Evolutionary conservation across 2,113 vertebrate genomes (phyloP).

Genomic region (Otus sunia): DNA sequence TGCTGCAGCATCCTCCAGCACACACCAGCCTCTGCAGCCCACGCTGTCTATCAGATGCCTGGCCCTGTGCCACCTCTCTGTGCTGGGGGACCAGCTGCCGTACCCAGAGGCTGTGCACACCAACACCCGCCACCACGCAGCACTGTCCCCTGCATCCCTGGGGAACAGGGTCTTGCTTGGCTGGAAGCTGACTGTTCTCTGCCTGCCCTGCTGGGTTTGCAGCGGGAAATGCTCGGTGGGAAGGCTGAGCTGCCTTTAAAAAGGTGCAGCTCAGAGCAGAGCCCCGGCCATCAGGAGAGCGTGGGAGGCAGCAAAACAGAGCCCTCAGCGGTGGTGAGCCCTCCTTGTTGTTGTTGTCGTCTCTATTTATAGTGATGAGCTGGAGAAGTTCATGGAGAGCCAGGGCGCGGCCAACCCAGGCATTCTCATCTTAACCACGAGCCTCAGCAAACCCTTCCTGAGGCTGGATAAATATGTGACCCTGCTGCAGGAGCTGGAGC

Average conservation of each 20-base stretch:
- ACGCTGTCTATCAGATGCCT: background rate
- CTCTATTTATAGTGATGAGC: constrained; percentile 83
- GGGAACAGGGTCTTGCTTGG: background rate
- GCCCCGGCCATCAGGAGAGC: background rate
- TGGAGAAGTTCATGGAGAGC: constrained; percentile 95
- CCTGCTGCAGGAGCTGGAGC: constrained; percentile 92
- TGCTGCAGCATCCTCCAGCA: background rate
- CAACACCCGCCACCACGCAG: rapidly evolving
- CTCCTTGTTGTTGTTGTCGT: background rate
- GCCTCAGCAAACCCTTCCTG: constrained; percentile 96
- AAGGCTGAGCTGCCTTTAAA: background rate
- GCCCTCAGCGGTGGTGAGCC: background rate
- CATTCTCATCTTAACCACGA: constrained; percentile 91
- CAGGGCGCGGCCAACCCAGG: constrained; percentile 88
- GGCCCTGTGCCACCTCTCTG: background rate
- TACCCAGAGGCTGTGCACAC: background rate
- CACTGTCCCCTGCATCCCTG: background rate
- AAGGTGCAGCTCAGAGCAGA: background rate
- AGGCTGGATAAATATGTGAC: constrained; percentile 94
- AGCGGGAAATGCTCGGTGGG: background rate
- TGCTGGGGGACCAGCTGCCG: background rate
- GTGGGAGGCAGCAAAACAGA: background rate
- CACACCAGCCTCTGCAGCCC: background rate
- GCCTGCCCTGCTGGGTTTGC: background rate
- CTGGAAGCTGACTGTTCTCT: background rate